Evolutionary conservation across 2,113 vertebrate genomes (phyloP), one percentile per base, ranked within the genome.

Genomic region (Bagarius yarrelli): DNA sequence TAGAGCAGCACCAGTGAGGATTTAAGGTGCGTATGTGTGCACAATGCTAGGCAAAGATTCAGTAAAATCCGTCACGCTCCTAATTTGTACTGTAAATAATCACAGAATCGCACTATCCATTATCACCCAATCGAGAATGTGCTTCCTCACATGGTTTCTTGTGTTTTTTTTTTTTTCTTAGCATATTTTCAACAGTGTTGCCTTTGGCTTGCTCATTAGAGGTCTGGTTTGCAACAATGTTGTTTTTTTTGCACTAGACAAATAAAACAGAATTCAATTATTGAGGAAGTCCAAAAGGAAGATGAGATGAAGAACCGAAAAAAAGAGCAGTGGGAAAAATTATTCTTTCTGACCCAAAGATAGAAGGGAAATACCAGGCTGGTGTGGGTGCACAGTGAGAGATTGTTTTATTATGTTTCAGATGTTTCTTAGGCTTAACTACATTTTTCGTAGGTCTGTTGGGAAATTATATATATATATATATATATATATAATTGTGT

Each of bases 131-230:
- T 32, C 50, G 27, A 73, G 18, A 73, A 53, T 55, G 70, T 55
- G 44, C 50, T 73, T 55, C 18, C 70, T 71, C 47, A 12, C 47
- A 19, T 1, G 18, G 44, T 53, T 71, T 53, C 69, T 53, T 73
- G 12, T 53, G 1, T 5, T 0, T 64, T 13, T 64, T n/a, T 14
- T n/a, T 2, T 67, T 14, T 44, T 4, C 47, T 2, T n/a, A 14
- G 2, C 4, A 18, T 30, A 30, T 52, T 53, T 73, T 73, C 21
- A 3, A 12, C 69, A 52, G 47, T 71, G 47, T 71, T 71, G 69
- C 69, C 44, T 71, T 71, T 71, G 69, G 69, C 25, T 71, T 71
- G 69, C 69, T 71, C 69, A 71, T 71, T 52, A 71, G 47, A 71
- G 47, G 27, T 73, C 50, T 73, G 50, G 27, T 55, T 52, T 73